Percentiles rank a stretch among this genome's conserved stretches.
Conservation (phyloP, 2,888 invertebrate genomes). For the Thecophora atra region DNA sequence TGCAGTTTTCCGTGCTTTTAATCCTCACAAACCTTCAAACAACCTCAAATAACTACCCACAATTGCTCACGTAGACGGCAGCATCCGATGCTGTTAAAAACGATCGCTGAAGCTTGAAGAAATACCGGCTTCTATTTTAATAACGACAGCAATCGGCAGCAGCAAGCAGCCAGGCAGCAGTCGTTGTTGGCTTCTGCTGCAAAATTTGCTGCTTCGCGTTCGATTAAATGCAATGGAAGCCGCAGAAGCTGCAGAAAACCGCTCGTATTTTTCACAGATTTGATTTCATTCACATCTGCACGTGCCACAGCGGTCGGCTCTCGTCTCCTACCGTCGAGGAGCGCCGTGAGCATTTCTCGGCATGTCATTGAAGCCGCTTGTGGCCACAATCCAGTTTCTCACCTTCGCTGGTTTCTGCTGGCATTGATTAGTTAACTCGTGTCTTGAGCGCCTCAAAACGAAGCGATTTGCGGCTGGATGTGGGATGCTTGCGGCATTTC, state of each 20-base stretch:
- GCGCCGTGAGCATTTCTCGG: constrained; percentile 6
- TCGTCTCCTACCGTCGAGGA: too few relatives aligned
- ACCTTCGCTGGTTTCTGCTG: constrained; percentile 34
- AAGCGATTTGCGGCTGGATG: background rate
- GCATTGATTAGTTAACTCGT: constrained; percentile 37
- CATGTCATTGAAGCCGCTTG: constrained; percentile 20
- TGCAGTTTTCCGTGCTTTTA: too few relatives aligned
- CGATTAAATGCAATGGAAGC: constrained; percentile 11
- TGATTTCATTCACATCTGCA: constrained; percentile 34
- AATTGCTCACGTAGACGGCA: background rate
- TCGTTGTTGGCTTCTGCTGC: constrained; percentile 6
- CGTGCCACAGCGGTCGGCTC: too few relatives aligned
- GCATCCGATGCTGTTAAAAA: background rate
- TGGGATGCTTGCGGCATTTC: background rate
- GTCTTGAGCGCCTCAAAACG: background rate
- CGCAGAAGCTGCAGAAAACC: constrained; percentile 35
- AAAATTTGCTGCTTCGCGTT: background rate
- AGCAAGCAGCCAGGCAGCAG: background rate
- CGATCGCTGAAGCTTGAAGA: constrained; percentile 7
- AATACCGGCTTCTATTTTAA: constrained; percentile 38
- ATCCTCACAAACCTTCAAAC: background rate
- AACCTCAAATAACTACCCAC: background rate
- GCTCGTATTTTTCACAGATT: constrained; percentile 44
- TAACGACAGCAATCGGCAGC: constrained; percentile 39
- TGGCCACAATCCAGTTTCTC: constrained; percentile 36